Evolutionary conservation across 1,140 invertebrate genomes (phyloP), one percentile per base, ranked within the genome.

Genomic region (Orchesella cincta): DNA sequence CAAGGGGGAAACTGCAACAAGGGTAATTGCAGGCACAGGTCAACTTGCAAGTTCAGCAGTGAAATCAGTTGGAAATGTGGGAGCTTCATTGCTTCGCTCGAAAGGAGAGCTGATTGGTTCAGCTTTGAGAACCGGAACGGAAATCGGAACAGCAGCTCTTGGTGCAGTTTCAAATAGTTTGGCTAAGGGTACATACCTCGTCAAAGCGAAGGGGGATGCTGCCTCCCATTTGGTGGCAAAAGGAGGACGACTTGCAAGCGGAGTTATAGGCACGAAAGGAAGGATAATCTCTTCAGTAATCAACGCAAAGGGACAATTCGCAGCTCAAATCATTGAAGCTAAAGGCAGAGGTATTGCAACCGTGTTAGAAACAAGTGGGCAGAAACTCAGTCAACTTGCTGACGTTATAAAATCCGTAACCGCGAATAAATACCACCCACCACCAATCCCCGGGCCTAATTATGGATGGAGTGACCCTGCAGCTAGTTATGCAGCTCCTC

Each of bases 201-300:
- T 67, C 12, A 31, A 29, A 31, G 62, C 31, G 8, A 67, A 67
- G 62, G 62, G 62, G 8, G 29, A 67, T n/a, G 62, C 62, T 29
- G 62, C 62, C 8, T 31, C 28, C 26, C 29, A 67, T 33, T 12
- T 67, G 2, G 33, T 67, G 8, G 62, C 31, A 14, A 31, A 31
- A 33, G 62, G 62, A 67, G 29, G 62, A 8, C 8, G n/a, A 67
- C 29, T 67, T 5, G 29, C 62, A 12, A 31, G 3, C 62, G 62
- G 62, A 29, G 29, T 67, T 31, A 67, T 67, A 14, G 62, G 62
- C 2, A 67, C 62, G 12, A 67, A 67, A 29, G 62, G 62, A 31
- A 29, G 31, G 12, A 3, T 67, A 14, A 67, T 67, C 31, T 8
- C 3, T 31, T 14, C 8, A 2, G 62, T 67, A 12, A 67, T 67